These are phyloP conservation scores for Acanthosepion esculentum DNA, from an alignment of 2,888 invertebrate genomes.

Conservation along the genomic window DNA sequence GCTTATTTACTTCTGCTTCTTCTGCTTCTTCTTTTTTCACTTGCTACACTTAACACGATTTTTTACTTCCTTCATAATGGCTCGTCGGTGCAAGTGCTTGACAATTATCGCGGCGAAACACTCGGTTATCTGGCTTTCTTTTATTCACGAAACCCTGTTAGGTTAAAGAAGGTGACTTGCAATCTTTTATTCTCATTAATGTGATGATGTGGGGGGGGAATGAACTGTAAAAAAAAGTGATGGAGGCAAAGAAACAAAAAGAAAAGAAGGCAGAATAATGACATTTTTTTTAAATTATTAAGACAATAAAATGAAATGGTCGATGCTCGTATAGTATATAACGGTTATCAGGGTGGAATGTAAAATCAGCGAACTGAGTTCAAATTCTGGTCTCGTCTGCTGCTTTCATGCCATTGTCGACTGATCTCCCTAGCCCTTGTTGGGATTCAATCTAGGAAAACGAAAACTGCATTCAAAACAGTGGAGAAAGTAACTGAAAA, in stretches of 20 bases:
- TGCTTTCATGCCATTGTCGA: too few species aligned
- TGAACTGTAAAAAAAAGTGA: neutral
- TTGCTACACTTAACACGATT: neutral
- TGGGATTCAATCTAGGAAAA: too few species aligned
- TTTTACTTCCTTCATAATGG: conserved; percentile 17
- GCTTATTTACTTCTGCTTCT: neutral
- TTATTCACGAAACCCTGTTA: neutral
- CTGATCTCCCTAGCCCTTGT: too few species aligned
- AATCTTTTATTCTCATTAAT: conserved; percentile 7
- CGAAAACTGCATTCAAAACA: too few species aligned
- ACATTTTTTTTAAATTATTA: too few species aligned
- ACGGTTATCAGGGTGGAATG: too few species aligned
- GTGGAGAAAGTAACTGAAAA: too few species aligned
- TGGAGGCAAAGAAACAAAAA: neutral
- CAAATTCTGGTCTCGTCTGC: too few species aligned
- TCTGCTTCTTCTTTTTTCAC: neutral
- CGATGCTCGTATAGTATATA: too few species aligned
- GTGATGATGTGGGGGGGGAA: neutral
- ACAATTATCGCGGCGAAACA: neutral
- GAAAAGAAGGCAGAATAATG: neutral
- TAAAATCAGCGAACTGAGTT: too few species aligned
- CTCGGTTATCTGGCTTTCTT: neutral
- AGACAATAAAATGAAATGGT: too few species aligned
- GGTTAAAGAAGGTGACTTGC: neutral
- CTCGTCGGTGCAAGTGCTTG: neutral